These are phyloP conservation scores for Apamea sordens DNA, from an alignment of 2,888 invertebrate genomes.

Conservation along the genomic window DNA sequence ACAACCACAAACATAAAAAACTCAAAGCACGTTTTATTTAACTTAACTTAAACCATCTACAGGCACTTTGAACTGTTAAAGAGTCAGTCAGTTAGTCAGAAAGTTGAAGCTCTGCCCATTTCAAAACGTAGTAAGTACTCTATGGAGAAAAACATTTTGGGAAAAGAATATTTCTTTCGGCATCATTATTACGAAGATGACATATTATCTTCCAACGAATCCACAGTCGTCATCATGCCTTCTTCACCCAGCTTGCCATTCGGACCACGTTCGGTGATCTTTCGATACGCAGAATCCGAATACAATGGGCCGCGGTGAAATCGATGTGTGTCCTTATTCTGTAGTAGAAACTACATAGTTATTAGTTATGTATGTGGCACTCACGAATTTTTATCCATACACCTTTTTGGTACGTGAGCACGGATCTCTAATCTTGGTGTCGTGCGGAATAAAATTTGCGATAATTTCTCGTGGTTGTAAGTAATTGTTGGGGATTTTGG, in stretches of 20 bases:
- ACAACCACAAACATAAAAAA: no score
- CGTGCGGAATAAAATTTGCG: conserved; percentile 56
- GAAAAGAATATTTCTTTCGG: conserved; percentile 7
- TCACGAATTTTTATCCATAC: conserved; percentile 62
- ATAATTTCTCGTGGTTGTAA: conserved; percentile 20
- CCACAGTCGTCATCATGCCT: conserved; percentile 59
- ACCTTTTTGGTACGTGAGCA: conserved; percentile 52
- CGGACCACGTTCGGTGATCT: conserved; percentile 77
- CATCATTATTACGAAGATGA: conserved; percentile 27
- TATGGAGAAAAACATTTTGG: no score
- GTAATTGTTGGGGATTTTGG: conserved; percentile 15
- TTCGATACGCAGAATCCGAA: conserved; percentile 87
- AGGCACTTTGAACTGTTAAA: no score
- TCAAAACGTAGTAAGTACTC: no score
- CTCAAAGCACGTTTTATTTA: no score
- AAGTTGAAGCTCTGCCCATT: no score
- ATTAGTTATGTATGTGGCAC: conserved; percentile 69
- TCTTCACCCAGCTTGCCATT: conserved; percentile 75
- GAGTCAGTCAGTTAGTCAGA: no score
- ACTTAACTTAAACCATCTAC: no score
- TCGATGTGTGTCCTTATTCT: conserved; percentile 74
- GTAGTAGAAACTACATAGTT: conserved; percentile 60
- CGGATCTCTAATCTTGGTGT: conserved; percentile 58
- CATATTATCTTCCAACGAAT: conserved; percentile 53
- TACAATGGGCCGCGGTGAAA: conserved; percentile 82